These are phyloP conservation scores for Taurulus bubalis DNA, from an alignment of 2,113 vertebrate genomes.

Conservation along the genomic window DNA sequence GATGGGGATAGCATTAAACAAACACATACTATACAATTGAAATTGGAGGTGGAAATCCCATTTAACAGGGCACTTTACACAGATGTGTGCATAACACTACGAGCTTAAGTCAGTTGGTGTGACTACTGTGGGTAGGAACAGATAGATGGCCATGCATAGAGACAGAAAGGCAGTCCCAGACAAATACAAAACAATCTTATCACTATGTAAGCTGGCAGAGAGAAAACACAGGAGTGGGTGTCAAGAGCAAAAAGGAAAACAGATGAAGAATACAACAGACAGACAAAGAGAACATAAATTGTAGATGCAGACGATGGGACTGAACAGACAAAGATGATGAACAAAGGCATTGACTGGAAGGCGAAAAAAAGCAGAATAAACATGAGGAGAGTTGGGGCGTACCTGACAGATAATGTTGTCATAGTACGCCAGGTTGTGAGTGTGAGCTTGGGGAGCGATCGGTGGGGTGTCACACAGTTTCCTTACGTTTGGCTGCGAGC, in stretches of 20 bases:
- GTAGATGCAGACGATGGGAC: not conserved
- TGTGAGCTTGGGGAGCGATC: conserved; percentile 84
- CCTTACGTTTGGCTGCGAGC: conserved; percentile 99
- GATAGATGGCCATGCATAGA: conserved; percentile 17
- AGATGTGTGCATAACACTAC: not conserved
- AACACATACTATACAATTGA: conserved; percentile 37
- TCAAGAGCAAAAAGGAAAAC: not conserved
- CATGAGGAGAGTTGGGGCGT: conserved; percentile 70
- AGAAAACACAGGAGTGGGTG: conserved; percentile 5
- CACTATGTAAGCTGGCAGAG: conserved; percentile 3
- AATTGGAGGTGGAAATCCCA: conserved; percentile 9
- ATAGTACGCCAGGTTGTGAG: conserved; percentile 84
- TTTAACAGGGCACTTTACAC: not conserved
- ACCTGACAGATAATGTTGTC: conserved; percentile 90
- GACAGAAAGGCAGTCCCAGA: conserved; percentile 2
- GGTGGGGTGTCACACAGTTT: conserved; percentile 81
- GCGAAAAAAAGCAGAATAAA: conserved; percentile 41
- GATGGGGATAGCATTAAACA: conserved; percentile 67
- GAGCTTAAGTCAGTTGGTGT: not conserved
- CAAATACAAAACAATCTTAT: not conserved
- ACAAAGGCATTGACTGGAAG: not conserved
- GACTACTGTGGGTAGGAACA: not conserved
- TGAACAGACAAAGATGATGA: not conserved
- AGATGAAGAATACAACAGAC: not conserved
- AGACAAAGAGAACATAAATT: conserved; percentile 28